Evolutionary conservation across 2,888 invertebrate species (phyloP).

Genomic region (Folsomia manolachei): DNA sequence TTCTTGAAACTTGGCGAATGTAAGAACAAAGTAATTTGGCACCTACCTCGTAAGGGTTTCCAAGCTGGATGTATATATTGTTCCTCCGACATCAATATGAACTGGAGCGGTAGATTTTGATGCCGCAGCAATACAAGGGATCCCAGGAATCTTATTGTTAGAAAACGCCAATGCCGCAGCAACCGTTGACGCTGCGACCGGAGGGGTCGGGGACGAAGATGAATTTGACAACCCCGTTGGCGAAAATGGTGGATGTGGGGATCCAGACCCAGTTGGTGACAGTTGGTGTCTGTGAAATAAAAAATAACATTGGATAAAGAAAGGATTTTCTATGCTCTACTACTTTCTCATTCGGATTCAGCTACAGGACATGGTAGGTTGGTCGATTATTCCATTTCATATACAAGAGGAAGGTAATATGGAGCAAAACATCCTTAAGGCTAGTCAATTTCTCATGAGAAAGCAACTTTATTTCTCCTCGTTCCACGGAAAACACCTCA

Average conservation of each 20-base stretch:
- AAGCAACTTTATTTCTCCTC: neutral
- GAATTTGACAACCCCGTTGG: conserved; percentile 50
- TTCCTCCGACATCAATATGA: conserved; percentile 77
- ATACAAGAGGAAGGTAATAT: neutral
- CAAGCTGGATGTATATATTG: conserved; percentile 81
- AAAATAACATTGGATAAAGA: neutral
- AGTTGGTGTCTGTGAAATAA: conserved; percentile 13
- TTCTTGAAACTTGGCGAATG: too few species aligned
- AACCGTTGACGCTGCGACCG: too few species aligned
- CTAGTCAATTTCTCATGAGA: neutral
- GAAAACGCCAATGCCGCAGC: conserved; percentile 20
- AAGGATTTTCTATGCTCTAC: too few species aligned
- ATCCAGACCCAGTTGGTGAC: conserved; percentile 47
- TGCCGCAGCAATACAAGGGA: conserved; percentile 89
- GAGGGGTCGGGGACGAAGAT: conserved; percentile 48
- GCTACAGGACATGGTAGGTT: neutral
- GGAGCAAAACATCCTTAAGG: neutral
- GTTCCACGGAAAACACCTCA: neutral
- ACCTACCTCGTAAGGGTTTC: conserved; percentile 75
- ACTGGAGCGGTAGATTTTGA: conserved; percentile 92
- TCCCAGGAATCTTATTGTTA: conserved; percentile 59
- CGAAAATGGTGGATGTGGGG: conserved; percentile 47
- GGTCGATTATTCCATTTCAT: neutral
- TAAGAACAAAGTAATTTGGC: too few species aligned
- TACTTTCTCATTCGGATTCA: neutral